Conservation (phyloP, 2,797 vertebrate species). For the Antrozous pallidus region DNA sequence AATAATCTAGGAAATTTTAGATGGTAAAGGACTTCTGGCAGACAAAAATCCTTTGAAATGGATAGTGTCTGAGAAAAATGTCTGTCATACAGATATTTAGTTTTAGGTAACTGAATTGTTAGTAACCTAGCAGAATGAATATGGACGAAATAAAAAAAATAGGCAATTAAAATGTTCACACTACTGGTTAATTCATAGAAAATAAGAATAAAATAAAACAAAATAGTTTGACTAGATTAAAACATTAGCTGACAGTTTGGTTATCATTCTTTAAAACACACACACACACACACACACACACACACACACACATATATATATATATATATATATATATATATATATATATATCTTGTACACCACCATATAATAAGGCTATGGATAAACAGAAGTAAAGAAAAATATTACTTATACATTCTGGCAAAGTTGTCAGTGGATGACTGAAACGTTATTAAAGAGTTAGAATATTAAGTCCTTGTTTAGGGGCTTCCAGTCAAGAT, state of each 20-base stretch:
- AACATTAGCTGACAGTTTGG: background rate
- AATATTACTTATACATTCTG: background rate
- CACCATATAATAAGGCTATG: background rate
- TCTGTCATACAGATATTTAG: background rate
- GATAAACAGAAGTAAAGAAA: background rate
- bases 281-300: too few species aligned
- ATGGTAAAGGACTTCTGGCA: background rate
- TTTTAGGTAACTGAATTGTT: constrained; percentile 15
- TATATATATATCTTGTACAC: background rate
- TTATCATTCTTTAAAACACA: background rate
- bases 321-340: too few species aligned
- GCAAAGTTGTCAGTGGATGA: background rate
- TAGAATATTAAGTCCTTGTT: background rate
- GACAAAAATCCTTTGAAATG: constrained; percentile 19
- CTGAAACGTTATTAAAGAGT: background rate
- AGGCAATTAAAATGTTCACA: background rate
- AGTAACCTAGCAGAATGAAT: background rate
- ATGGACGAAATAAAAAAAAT: background rate
- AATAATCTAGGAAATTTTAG: background rate
- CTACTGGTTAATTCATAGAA: background rate
- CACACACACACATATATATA: too few species aligned
- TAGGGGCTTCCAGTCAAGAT: background rate
- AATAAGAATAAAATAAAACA: background rate
- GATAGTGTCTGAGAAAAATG: background rate
- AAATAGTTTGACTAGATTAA: background rate